Base-by-base conservation (phyloP, 2,888 invertebrate genomes). In the Chorisops tibialis region DNA sequence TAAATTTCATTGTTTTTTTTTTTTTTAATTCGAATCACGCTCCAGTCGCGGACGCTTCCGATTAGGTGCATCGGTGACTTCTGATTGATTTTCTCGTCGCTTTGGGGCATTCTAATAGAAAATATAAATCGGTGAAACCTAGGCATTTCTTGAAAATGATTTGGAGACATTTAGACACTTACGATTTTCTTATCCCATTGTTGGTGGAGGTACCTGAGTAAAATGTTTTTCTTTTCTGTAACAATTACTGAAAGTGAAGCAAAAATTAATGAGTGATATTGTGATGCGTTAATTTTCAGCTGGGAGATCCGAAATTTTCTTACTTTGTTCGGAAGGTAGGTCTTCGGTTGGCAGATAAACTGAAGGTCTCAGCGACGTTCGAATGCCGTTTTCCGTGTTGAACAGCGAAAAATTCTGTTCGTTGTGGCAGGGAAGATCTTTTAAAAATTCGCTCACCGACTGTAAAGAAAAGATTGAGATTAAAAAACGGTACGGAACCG, bases 331-430 rank as follows among this genome's bases (percentile, higher is more conserved):
- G 54, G 93, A 89, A 68, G 95, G 93, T 75, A 89, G 88, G 73
- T 95, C 95, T 79, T 91, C 92, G 43, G 96, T 96, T 48, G 93
- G 93, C 68, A 96, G 83, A 79, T 96, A 96, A 62, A 95, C 91
- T 19, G 94, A 89, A 49, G 94, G 93, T 73, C 91, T 85, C 35
- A 90, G 85, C 70, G 89, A 87, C 61, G 89, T 88, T 74, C 91
- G 84, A 70, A 87, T 89, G 38, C 88, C 90, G 73, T 86, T 87
- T 72, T 95, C 95, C 59, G 89, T 88, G 77, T 94, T 93, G 76
- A 92, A 93, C 73, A 91, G 84, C 37, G 94, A 88, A 75, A 96
- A 96, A 75, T 96, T 96, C 69, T 87, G 88, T 73, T 91, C 89
- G 79, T 96, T 88, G 75, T 91, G 91, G 16, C 91, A 91, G 65